Base-by-base conservation (phyloP, 2,888 invertebrate species). In the Mesorhabditis spiculigera region DNA sequence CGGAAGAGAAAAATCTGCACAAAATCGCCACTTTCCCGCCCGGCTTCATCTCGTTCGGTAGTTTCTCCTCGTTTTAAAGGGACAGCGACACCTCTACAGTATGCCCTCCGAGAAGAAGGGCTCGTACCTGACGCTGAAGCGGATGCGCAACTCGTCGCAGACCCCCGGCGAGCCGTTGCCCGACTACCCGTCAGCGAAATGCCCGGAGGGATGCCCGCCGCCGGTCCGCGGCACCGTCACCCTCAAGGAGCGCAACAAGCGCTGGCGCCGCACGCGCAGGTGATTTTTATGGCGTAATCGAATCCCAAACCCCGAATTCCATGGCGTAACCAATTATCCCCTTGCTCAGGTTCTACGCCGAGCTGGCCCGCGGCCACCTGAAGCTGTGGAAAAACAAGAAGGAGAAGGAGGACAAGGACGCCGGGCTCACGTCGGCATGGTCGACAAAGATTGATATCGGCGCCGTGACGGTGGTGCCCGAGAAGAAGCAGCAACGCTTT, bases 401-500 rank as follows among this genome's bases (percentile, higher is more conserved):
- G 58, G 10, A 50, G n/a, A 50, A 50, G 58, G n/a, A 50, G 58
- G 58, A 50, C 8, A 50, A 50, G n/a, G 58, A 50, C 58, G 58
- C 58, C 58, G 58, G 58, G n/a, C 10, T n/a, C 10, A 50, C 8
- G 2, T 13, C 10, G 8, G n/a, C n/a, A 13, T 50, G 58, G 58
- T 13, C 10, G 8, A 50, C 58, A 0, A 50, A 50, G n/a, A 50
- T 50, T n/a, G 58, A 50, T n/a, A 50, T 50, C n/a, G 58, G 58
- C 8, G 8, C 58, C 10, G 65, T 69, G 8, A 43, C 43, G 28
- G 69, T 69, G 10, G 45, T 43, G 10, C 45, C 28, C 41, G 50
- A 58, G 44, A 66, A 65, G 16, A 65, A 58, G 16, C 62, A 66
- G 3, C 66, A 41, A 3, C 66, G 66, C 5, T 65, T 69, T n/a